Evolutionary conservation across 2,888 invertebrate species (phyloP), one percentile per base, ranked within the genome.

Genomic region (Stenodera caucasica): DNA sequence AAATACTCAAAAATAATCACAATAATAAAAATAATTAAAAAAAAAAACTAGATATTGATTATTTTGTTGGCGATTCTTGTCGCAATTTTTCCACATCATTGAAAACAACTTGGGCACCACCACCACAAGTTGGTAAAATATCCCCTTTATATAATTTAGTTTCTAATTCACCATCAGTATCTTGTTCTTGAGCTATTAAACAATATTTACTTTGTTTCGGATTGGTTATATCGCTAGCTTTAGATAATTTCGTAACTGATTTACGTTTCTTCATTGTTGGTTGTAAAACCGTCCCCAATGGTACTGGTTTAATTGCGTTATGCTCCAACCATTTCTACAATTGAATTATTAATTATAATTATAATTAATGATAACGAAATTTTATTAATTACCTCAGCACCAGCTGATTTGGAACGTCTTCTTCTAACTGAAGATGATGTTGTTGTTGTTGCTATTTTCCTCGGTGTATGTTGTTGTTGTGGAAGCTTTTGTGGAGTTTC

Each of bases 71-170:
- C 0, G 92, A 92, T 72, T 88, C 86, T 75, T 95, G 94, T 67
- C 88, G 89, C 8, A 97, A 78, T 75, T 90, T 89, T 78, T 99
- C 98, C 1, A 98, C 91, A 79, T 98, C 98, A 70, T 93, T 91
- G 77, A 98, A 96, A 26, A 97, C 90, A 0, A 98, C 92, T 75
- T 98, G 96, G 0, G 96, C 93, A 0, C 99, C 98, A 0, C 98
- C 98, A 1, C 94, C 92, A 59, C 90, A 89, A 0, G 98, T 98
- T 0, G 94, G 95, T 2, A 97, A 86, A 2, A 98, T 92, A 77
- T 98, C 94, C 12, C 92, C 98, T 87, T 91, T 98, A 77, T 92
- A 94, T 14, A 97, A 77, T 72, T 92, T 92, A 0, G 98, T 98
- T 79, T 96, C 95, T 2, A 98, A 82, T 75, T 96, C 96, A 0